These are phyloP conservation scores for Drosophila nigricruria DNA, from an alignment of 2,888 invertebrate genomes.

Conservation along the genomic window DNA sequence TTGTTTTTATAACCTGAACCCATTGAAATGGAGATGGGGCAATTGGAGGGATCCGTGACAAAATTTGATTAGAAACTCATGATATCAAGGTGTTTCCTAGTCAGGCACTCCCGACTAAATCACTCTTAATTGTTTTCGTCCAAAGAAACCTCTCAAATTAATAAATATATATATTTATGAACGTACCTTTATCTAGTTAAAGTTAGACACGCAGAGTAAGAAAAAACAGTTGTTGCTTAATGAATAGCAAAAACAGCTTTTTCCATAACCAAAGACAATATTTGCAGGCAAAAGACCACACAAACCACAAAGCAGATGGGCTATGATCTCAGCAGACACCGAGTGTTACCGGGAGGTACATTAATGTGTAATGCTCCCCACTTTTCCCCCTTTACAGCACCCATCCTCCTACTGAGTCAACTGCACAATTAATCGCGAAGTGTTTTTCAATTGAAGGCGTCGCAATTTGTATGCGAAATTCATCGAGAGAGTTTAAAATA, in stretches of 20 bases:
- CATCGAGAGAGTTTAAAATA: slow-evolving; percentile 7
- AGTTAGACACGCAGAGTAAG: not conserved
- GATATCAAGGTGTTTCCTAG: not conserved
- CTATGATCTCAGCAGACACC: slow-evolving; percentile 16
- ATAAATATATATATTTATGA: not conserved
- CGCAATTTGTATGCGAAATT: slow-evolving; percentile 50
- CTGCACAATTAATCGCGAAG: slow-evolving; percentile 64
- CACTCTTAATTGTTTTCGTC: not conserved
- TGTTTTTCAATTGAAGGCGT: slow-evolving; percentile 53
- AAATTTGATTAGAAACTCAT: no score
- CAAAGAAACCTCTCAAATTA: not conserved
- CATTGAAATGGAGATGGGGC: no score
- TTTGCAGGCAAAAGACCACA: slow-evolving; percentile 28
- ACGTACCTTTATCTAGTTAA: not conserved
- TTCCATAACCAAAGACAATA: slow-evolving; percentile 46
- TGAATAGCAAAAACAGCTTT: slow-evolving; percentile 22
- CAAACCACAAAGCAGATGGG: slow-evolving; percentile 28
- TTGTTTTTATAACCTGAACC: not conserved
- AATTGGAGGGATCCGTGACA: no score
- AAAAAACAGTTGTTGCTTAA: slow-evolving; percentile 3
- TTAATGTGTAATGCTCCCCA: not conserved
- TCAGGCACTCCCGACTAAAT: not conserved
- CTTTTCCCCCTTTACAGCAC: not conserved
- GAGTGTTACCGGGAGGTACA: not conserved
- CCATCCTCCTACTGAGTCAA: not conserved